Base-by-base conservation (phyloP, 2,888 invertebrate genomes). In the Drosophila silvestris region DNA sequence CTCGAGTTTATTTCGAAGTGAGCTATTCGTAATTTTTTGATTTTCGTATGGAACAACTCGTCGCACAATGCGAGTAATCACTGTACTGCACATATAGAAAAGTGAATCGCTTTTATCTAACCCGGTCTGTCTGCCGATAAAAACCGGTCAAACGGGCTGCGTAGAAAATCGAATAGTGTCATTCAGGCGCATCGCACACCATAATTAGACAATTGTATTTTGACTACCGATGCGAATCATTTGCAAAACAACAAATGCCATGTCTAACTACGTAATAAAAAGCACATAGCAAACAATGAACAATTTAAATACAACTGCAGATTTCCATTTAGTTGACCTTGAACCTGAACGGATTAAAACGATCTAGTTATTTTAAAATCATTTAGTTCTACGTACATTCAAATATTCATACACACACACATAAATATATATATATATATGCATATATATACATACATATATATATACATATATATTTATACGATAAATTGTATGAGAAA, bases 291-390 rank as follows among this genome's bases (percentile, higher is more conserved):
- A 26, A 5, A 26, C 35, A 26, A n/a, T 35, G n/a, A 26, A 14
- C 5, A 28, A 57, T 39, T 56, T 19, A 56, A 56, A 19, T 26
- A 26, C 37, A 19, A 12, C 56, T 28, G 28, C 16, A 39, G 57
- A 61, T 76, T 76, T 75, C 53, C 64, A 44, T 67, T 59, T 52
- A 32, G n/a, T 16, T 61, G 71, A 74, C 89, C 87, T 87, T 85
- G 90, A 87, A 84, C 90, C 65, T 87, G 75, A 79, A 56, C 52
- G 60, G 30, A 51, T 69, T 28, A 30, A 33, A 39, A 33, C 26
- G 30, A 16, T 51, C 22, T 28, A 28, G 19, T 47, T 70, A 30
- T 35, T 19, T 33, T 16, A 30, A 33, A 30, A 39, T 33, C 47
- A 57, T 47, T 37, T 50, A n/a, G 16, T 44, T 57, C 16, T 10